A percentile compares a stretch with the other conserved stretches of the same genome.
Conservation (phyloP, 2,113 vertebrate genomes). For the Morone saxatilis region DNA sequence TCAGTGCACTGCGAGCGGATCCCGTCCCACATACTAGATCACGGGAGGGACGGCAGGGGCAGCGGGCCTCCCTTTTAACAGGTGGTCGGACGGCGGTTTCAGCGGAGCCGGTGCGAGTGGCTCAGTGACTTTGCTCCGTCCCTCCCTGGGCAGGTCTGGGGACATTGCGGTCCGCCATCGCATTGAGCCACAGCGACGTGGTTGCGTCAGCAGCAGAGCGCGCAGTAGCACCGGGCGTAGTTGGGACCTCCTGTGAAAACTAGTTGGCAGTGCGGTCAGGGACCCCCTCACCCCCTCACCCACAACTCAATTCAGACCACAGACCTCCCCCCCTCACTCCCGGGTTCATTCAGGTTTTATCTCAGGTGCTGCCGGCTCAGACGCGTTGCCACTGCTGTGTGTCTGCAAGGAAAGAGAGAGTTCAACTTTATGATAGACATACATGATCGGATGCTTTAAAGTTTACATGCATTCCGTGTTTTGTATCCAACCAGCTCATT, state of each 20-base stretch:
- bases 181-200: slow-evolving; percentile 70
- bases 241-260: slow-evolving; percentile 64
- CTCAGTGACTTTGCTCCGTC: slow-evolving; percentile 79
- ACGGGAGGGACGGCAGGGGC: slow-evolving; percentile 34
- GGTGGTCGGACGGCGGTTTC: slow-evolving; percentile 47
- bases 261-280: not conserved
- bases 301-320: not conserved
- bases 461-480: not conserved
- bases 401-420: not conserved
- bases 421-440: not conserved
- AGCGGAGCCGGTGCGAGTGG: slow-evolving; percentile 33
- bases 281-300: not conserved
- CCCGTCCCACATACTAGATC: slow-evolving; percentile 75
- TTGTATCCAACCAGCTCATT: not conserved
- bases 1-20: slow-evolving; percentile 59
- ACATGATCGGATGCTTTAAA: not conserved
- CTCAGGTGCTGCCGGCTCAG: not conserved
- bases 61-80: slow-evolving; percentile 52
- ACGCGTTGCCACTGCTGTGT: not conserved
- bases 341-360: not conserved
- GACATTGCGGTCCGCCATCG: slow-evolving; percentile 79
- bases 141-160: slow-evolving; percentile 74
- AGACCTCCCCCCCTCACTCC: no score
- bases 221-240: slow-evolving; percentile 53
- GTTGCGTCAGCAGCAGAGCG: slow-evolving; percentile 83